A percentile compares a stretch with the other conserved stretches of the same genome.
Conservation (phyloP, 2,888 invertebrate genomes). For the Oligia strigilis region DNA sequence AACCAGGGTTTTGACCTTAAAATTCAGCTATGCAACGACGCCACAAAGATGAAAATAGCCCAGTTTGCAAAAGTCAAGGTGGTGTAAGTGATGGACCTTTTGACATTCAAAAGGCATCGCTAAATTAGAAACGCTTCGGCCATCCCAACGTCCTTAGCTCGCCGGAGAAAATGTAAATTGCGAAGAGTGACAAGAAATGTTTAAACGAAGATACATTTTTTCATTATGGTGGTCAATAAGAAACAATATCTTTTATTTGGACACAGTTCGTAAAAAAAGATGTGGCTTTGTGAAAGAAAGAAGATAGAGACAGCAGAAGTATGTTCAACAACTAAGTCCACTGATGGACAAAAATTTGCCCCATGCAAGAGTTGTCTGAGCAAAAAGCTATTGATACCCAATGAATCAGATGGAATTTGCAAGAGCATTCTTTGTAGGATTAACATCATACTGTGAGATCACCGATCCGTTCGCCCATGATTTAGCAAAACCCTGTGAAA, state of each 20-base stretch:
- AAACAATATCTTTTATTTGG: background rate
- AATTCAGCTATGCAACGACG: background rate
- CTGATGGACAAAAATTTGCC: background rate
- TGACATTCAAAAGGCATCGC: constrained; percentile 23
- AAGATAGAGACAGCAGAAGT: background rate
- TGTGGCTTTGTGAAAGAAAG: background rate
- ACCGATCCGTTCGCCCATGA: constrained; percentile 1
- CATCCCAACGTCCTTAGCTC: constrained; percentile 1
- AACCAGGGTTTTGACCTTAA: background rate
- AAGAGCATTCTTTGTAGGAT: background rate
- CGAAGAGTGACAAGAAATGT: background rate
- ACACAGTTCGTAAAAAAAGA: too few relatives aligned
- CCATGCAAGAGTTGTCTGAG: background rate
- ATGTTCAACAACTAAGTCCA: background rate
- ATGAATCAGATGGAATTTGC: constrained; percentile 2
- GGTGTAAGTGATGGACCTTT: constrained; percentile 22
- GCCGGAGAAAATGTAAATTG: constrained; percentile 21
- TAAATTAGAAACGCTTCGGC: constrained; percentile 22
- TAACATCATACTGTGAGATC: constrained; percentile 24
- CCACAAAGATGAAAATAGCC: constrained; percentile 18
- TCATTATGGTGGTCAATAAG: background rate
- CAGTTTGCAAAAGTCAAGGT: constrained; percentile 39
- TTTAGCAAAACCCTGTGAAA: constrained; percentile 5
- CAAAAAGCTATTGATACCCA: background rate
- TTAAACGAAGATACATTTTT: background rate